Evolutionary conservation across 2,113 vertebrate genomes (phyloP).

Genomic region (Leptobrachium ailaonicum): DNA sequence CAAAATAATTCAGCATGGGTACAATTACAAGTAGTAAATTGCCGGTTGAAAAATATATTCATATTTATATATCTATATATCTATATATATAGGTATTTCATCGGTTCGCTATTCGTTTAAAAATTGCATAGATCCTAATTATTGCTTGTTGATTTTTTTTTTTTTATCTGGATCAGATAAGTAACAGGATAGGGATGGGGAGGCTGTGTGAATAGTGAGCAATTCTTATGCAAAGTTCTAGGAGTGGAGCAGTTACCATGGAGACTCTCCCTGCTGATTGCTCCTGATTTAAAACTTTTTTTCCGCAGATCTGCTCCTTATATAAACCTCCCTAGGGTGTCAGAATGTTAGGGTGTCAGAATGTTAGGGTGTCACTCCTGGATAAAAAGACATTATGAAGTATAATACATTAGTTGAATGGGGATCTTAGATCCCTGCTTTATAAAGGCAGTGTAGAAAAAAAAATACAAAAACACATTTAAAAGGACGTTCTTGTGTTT

Average conservation of each 20-base stretch:
- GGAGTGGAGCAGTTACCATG: no score
- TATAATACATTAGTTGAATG: conserved; percentile 70
- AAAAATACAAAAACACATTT: no score
- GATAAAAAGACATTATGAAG: conserved; percentile 63
- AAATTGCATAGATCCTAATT: conserved; percentile 98
- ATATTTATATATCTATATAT: conserved; percentile 80
- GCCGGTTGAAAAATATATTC: conserved; percentile 91
- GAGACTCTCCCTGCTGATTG: no score
- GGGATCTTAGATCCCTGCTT: conserved; percentile 63
- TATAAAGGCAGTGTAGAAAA: conserved; percentile 66
- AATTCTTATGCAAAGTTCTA: no score
- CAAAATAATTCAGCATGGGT: conserved; percentile 89
- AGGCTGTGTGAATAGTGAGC: conserved; percentile 8
- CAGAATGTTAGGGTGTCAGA: conserved; percentile 60
- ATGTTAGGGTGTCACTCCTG: conserved; percentile 59
- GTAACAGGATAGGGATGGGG: conserved; percentile 71
- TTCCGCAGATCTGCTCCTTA: no score
- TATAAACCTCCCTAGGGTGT: neutral
- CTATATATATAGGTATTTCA: conserved; percentile 78
- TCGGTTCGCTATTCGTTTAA: conserved; percentile 86
- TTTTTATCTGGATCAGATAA: conserved; percentile 76
- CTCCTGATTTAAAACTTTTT: no score
- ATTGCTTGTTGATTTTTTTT: conserved; percentile 88
- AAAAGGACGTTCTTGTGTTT: no score
- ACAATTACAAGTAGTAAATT: conserved; percentile 83